Percentiles rank a stretch among this genome's conserved stretches.
These are phyloP conservation scores for Scaptomyza parva DNA, from an alignment of 2,888 invertebrate species.

Conservation along the genomic window DNA sequence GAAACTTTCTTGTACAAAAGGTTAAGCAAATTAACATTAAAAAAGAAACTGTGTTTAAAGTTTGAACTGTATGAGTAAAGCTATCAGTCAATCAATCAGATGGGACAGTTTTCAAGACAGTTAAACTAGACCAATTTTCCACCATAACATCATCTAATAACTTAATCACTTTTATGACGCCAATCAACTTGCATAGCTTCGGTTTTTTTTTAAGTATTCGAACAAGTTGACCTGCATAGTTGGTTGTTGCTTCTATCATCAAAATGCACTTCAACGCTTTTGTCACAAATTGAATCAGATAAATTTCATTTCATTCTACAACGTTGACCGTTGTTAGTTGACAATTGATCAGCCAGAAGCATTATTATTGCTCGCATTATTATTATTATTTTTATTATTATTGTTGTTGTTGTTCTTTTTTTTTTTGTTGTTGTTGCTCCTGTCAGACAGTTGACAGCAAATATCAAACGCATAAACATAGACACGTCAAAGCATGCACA, in stretches of 20 bases:
- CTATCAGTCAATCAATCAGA: no score
- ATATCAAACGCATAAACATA: slow-evolving; percentile 40
- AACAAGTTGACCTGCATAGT: slow-evolving; percentile 12
- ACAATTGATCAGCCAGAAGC: slow-evolving; percentile 45
- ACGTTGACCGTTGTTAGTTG: slow-evolving; percentile 26
- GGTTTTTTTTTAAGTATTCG: slow-evolving; percentile 18
- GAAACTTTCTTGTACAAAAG: no score
- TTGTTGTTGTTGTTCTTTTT: slow-evolving; percentile 21
- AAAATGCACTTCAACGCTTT: slow-evolving; percentile 31
- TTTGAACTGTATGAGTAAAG: no score
- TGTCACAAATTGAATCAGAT: slow-evolving; percentile 77
- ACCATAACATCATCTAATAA: slow-evolving; percentile 1
- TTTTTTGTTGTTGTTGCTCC: slow-evolving; percentile 20
- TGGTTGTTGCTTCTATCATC: background rate
- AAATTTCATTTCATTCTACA: slow-evolving; percentile 68
- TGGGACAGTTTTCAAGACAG: no score
- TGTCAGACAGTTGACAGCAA: slow-evolving; percentile 62
- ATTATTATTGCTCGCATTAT: slow-evolving; percentile 38
- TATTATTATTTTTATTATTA: slow-evolving; percentile 37
- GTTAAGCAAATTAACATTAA: no score
- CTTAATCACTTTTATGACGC: slow-evolving; percentile 26
- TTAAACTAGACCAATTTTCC: background rate
- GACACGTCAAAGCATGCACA: slow-evolving; percentile 27
- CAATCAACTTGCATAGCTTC: slow-evolving; percentile 8
- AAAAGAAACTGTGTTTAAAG: no score